A percentile compares a stretch with the other conserved stretches of the same genome.
Conservation (phyloP, 2,888 invertebrate species). For the Pherbina coryleti region DNA sequence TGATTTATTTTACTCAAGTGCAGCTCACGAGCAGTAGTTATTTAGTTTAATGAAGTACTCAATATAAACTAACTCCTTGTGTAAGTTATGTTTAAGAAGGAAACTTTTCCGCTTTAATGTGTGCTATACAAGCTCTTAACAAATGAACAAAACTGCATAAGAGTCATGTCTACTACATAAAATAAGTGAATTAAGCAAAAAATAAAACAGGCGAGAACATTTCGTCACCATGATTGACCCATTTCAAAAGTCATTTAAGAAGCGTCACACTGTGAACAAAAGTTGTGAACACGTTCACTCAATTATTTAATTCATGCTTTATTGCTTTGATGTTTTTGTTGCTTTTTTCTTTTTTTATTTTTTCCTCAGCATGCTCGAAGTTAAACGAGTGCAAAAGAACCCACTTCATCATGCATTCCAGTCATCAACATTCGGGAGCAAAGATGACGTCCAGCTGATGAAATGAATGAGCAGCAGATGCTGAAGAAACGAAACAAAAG, state of each 20-base stretch:
- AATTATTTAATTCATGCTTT: constrained; percentile 40
- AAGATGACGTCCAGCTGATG: constrained; percentile 30
- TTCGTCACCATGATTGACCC: constrained; percentile 33
- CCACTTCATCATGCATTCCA: constrained; percentile 48
- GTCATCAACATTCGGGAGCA: constrained; percentile 33
- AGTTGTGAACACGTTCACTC: constrained; percentile 35
- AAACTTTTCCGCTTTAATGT: too few species aligned
- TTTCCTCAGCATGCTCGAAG: neutral
- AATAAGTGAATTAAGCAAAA: neutral
- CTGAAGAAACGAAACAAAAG: neutral
- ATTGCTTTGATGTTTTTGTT: neutral
- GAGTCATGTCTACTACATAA: neutral
- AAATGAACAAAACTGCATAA: too few species aligned
- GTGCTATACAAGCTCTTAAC: too few species aligned
- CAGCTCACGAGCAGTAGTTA: too few species aligned
- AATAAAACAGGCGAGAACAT: constrained; percentile 5
- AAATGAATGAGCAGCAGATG: constrained; percentile 23
- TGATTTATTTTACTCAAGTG: too few species aligned
- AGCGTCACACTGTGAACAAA: constrained; percentile 33
- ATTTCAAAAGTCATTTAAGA: constrained; percentile 36
- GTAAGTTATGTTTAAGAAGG: too few species aligned
- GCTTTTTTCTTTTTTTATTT: neutral
- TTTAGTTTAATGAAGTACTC: too few species aligned
- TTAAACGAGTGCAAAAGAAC: constrained; percentile 4
- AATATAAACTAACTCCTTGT: too few species aligned